These are phyloP conservation scores for Hydrolagus affinis DNA, from an alignment of 2,113 vertebrate species.

Conservation along the genomic window DNA sequence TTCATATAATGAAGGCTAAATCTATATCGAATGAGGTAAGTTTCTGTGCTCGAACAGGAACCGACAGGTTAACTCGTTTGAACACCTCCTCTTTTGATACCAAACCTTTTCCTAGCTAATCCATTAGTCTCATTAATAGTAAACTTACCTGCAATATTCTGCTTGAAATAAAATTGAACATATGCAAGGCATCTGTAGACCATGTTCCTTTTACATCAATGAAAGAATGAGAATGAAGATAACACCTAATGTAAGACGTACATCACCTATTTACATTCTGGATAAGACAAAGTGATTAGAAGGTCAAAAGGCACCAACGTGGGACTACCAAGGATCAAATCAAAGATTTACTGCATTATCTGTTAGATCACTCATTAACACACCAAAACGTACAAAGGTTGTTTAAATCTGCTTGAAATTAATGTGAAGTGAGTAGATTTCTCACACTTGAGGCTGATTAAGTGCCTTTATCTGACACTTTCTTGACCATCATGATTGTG, in stretches of 20 bases:
- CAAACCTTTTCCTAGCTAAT: too few species aligned
- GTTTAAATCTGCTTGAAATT: not conserved
- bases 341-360: not conserved
- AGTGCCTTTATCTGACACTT: too few species aligned
- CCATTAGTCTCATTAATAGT: too few species aligned
- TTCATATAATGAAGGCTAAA: too few species aligned
- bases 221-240: not conserved
- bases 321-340: not conserved
- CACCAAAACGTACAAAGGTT: not conserved
- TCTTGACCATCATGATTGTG: not conserved
- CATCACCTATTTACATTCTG: not conserved
- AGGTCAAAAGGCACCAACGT: not conserved
- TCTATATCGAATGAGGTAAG: too few species aligned
- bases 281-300: not conserved
- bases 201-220: not conserved
- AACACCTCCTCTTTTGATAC: too few species aligned
- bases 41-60: too few species aligned
- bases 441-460: not conserved
- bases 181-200: not conserved
- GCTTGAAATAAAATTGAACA: not conserved
- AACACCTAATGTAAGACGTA: not conserved
- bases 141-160: not conserved
- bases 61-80: too few species aligned
- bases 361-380: not conserved
- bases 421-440: not conserved